Evolutionary conservation across 2,888 invertebrate species (phyloP), one percentile per base, ranked within the genome.

Genomic region (Sarcophaga caerulescens): DNA sequence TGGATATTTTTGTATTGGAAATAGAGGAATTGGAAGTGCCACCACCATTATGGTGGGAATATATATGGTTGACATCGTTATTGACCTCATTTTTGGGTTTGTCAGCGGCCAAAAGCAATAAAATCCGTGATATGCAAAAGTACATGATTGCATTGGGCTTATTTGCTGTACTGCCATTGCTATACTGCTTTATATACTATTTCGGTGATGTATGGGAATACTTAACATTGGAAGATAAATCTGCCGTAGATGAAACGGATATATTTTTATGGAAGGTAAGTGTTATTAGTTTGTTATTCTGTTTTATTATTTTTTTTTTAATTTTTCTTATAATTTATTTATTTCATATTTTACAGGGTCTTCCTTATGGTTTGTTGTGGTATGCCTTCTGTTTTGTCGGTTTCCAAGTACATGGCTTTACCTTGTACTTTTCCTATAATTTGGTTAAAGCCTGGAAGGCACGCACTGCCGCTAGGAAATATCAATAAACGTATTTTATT

Each of bases 11-110:
- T 93, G 97, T 98, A 91, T 94, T 99, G 93, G 97, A 98, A 94
- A 96, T 99, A 91, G 98, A 98, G 93, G 98, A 98, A 93, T 94
- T 98, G 88, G 96, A 97, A 94, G 96, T 99, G 93, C 99, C 99
- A 89, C 96, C 96, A 94, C 95, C 93, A 91, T 94, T 93, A 87
- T 92, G 92, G 92, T 99, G 99, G 99, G 99, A 99, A 93, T 99
- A 98, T 93, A 95, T 97, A 90, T 99, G 99, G 98, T 96, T 97
- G 89, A 93, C 96, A 25, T 98, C 98, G 89, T 94, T 98, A 81
- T 93, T 97, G 52, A 94, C 97, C 60, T 97, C 97, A 17, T 96
- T 98, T 93, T 94, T 98, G 82, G 98, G 97, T 6, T 94, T 98
- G 76, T 95, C 97, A 52, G 97, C 99, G 60, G 95, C 97, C 88